Base-by-base conservation (phyloP, 2,113 vertebrate species). In the Oryctolagus cuniculus region DNA sequence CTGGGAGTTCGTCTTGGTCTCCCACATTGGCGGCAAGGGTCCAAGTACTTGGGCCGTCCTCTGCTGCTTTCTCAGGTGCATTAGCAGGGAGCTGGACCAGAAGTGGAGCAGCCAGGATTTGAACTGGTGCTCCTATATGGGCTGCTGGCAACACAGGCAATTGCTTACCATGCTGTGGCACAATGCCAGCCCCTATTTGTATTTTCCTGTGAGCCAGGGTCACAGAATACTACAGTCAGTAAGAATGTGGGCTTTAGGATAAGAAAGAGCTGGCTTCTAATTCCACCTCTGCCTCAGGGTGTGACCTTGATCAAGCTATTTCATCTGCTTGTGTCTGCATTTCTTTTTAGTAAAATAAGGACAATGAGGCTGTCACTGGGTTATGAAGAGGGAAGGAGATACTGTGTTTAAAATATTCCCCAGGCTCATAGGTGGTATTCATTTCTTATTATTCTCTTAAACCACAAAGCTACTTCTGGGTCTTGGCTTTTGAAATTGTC, bases 251-350 rank as follows among this genome's bases (percentile, higher is more conserved):
- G 55, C 34, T 69, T 34, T 13, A 49, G 78, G 49, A 49, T 27
- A 49, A 73, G 77, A 93, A 90, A 89, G n/a, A 67, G 67, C 19
- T 27, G 66, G 27, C 44, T 91, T 87, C 19, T 27, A 69, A 93
- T 53, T 31, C 58, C 69, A 49, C 2, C 10, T n/a, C 81, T 58
- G 36, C 66, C 82, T 86, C 4, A 7, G 36, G 31, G 19, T 58
- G 12, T 84, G 84, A 66, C 77, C 34, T 88, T 64, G 55, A 75
- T 3, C 36, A 51, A 82, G 22, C 53, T 64, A 61, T 17, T 74
- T 58, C 25, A 73, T 63, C 8, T 82, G 17, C 9, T 70, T 10
- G 17, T 49, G 34, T 66, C 38, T 96, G 21, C 13, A 12, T 66
- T 86, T 82, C 29, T 85, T 77, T 63, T 86, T 70, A 75, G n/a